These are phyloP conservation scores for Cacatua alba DNA, from an alignment of 2,113 vertebrate genomes.

Conservation along the genomic window DNA sequence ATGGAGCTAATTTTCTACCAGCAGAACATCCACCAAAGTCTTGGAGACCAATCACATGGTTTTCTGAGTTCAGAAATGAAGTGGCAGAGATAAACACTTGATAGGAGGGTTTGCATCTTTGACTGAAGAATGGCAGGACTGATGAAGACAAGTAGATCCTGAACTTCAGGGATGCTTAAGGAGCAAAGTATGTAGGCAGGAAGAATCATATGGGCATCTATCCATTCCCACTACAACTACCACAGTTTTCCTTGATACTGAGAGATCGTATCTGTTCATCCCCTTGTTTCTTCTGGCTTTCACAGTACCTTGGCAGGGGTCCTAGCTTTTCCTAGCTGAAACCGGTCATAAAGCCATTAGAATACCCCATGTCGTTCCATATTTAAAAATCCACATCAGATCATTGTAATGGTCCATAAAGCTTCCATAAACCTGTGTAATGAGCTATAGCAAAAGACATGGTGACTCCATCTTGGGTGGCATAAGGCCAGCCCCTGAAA, in stretches of 20 bases:
- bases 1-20: constrained; percentile 20
- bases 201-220: not conserved
- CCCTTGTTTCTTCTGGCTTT: not conserved
- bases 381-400: not conserved
- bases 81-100: not conserved
- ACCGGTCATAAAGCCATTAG: not conserved
- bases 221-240: not conserved
- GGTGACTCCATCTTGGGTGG: not conserved
- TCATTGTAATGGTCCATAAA: constrained; percentile 20
- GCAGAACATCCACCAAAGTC: not conserved
- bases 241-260: not conserved
- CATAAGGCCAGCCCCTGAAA: not conserved
- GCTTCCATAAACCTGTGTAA: constrained; percentile 31
- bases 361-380: not conserved
- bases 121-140: not conserved
- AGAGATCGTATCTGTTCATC: not conserved
- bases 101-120: not conserved
- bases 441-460: not conserved
- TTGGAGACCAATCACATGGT: not conserved
- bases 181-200: not conserved
- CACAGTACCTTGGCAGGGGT: not conserved
- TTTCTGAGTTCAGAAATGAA: not conserved
- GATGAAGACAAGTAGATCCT: not conserved
- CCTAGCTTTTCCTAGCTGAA: not conserved
- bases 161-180: not conserved